phyloP scores from a whole-genome alignment of 2,888 invertebrate genomes.

The Cheilosia vernalis region DNA sequence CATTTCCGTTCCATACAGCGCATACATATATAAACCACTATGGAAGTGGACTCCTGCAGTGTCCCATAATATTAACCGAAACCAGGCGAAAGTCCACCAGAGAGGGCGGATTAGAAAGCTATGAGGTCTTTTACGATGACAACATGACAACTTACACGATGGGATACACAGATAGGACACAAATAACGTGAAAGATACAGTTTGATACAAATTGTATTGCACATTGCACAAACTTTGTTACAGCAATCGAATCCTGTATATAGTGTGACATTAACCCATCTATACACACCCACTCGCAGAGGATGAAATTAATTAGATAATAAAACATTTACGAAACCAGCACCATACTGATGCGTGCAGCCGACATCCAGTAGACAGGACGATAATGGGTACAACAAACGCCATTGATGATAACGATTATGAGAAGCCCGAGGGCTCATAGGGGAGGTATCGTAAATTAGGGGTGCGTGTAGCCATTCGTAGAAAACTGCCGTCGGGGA shows the following conservation, averaged over 20 bases:
- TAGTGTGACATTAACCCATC: not conserved
- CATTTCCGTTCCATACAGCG: constrained; percentile 36
- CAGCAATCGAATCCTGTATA: not conserved
- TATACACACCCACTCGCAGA: too few species aligned
- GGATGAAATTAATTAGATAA: constrained; percentile 27
- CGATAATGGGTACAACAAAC: constrained; percentile 13
- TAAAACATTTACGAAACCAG: constrained; percentile 34
- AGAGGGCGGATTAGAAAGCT: constrained; percentile 15
- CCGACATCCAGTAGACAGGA: constrained; percentile 2
- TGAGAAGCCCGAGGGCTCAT: constrained; percentile 7
- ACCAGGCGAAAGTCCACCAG: not conserved
- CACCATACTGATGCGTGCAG: not conserved
- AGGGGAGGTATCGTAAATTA: constrained; percentile 30
- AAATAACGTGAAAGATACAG: not conserved
- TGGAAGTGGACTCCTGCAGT: constrained; percentile 49
- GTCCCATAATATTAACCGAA: constrained; percentile 23
- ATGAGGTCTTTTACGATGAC: constrained; percentile 9
- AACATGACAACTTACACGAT: constrained; percentile 16
- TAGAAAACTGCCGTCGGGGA: constrained; percentile 30
- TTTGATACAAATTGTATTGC: constrained; percentile 36
- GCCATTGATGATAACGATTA: constrained; percentile 25
- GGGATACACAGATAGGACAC: not conserved
- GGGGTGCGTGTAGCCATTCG: constrained; percentile 29
- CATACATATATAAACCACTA: constrained; percentile 13
- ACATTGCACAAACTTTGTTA: not conserved